These are phyloP conservation scores for Schizotus pectinicornis DNA, from an alignment of 2,888 invertebrate species.

Conservation along the genomic window DNA sequence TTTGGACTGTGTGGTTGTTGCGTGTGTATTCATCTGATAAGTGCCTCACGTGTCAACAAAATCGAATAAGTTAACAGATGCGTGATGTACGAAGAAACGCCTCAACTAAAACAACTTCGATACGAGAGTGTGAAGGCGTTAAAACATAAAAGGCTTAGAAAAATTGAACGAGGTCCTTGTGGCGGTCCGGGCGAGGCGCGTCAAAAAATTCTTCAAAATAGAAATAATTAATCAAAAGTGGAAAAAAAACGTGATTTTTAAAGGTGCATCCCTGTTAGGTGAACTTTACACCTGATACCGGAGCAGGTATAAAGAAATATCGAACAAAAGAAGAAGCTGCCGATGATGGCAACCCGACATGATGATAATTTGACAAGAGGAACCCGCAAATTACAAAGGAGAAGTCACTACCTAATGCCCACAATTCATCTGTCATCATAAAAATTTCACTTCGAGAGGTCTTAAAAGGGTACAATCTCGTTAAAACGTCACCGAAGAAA, in stretches of 20 bases:
- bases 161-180: conserved; percentile 22
- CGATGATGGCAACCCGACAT: conserved; percentile 33
- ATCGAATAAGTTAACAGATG: conserved; percentile 22
- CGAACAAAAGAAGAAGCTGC: conserved; percentile 26
- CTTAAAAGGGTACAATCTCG: conserved; percentile 25
- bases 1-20: not conserved
- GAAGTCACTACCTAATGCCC: conserved; percentile 43
- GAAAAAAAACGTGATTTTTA: conserved; percentile 8
- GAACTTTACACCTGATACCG: conserved; percentile 27
- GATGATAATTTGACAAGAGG: conserved; percentile 51
- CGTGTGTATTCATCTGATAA: conserved; percentile 11
- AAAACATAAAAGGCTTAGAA: conserved; percentile 17
- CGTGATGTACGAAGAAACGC: conserved; percentile 25
- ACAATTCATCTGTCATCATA: conserved; percentile 50
- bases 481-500: conserved; percentile 7
- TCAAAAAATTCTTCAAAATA: conserved; percentile 4
- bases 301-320: conserved; percentile 24
- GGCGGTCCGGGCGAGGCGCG: conserved; percentile 2
- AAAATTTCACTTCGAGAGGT: conserved; percentile 33
- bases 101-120: conserved; percentile 22
- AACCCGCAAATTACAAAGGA: conserved; percentile 45
- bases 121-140: conserved; percentile 11
- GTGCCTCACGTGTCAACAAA: conserved; percentile 19
- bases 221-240: conserved; percentile 24
- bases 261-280: conserved; percentile 1